Evolutionary conservation across 2,797 vertebrate genomes (phyloP), one percentile per base, ranked within the genome.

Genomic region (Lacerta bilineata): DNA sequence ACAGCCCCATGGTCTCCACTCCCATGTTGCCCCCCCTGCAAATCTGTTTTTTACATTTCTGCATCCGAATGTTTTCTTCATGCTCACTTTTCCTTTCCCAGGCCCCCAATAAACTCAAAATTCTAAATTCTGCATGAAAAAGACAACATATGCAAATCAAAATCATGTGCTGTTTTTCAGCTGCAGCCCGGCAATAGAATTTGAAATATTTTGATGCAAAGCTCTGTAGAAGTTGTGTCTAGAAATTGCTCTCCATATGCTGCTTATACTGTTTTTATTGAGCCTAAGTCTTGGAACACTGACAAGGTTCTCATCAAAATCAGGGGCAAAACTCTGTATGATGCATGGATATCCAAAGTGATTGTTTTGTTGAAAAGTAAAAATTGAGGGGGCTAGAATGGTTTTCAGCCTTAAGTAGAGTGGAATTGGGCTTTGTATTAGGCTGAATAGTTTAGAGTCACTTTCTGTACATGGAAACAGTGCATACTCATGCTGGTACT

Each of bases 231-330:
- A n/a, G 8, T 43, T 85, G 15, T 66, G 33, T 85, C 77, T 68
- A 8, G 61, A 83, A 82, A 74, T 50, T 7, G 17, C 8, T 75
- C 36, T 82, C 29, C 50, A 75, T 43, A 8, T 25, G n/a, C 41
- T 75, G 7, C n/a, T 33, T 11, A 43, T 84, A 13, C 17, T 29
- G 43, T 5, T 69, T 77, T 50, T 74, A 27, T 59, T 74, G 68
- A 64, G 36, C 82, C 41, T 29, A 89, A 79, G 80, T 85, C 41
- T 82, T 69, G 74, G 61, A 85, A 15, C 75, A 41, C 46, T 83
- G 3, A 72, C 85, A 76, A 50, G 85, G 1, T 87, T 93, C 91
- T 91, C 80, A 13, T 66, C 77, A 17, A 84, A 84, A 46, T 27
- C 88, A 90, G 33, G 46, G 10, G 33, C 84, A 90, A 85, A 91